Evolutionary conservation across 2,888 invertebrate genomes (phyloP).

Genomic region (Diachrysia chrysitis): DNA sequence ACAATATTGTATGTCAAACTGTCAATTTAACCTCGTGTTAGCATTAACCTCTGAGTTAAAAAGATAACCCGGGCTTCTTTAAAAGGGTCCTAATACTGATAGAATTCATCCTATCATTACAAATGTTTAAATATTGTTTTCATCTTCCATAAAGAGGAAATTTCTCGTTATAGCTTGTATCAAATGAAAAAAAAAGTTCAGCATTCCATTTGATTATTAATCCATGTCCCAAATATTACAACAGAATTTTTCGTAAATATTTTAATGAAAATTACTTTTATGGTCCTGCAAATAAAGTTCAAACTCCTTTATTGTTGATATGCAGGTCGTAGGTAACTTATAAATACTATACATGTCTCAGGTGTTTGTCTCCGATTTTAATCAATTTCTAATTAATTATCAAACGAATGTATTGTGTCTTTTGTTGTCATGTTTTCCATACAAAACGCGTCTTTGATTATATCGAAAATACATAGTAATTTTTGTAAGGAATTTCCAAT

Average conservation of each 20-base stretch:
- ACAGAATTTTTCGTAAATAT: neutral
- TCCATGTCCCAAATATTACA: neutral
- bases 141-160: no score
- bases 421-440: slow-evolving; percentile 32
- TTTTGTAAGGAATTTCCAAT: slow-evolving; percentile 26
- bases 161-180: no score
- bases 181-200: no score
- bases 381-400: slow-evolving; percentile 54
- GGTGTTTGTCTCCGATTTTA: slow-evolving; percentile 39
- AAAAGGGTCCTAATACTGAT: no score
- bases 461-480: slow-evolving; percentile 27
- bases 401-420: slow-evolving; percentile 37
- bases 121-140: no score
- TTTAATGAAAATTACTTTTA: neutral
- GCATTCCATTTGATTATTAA: neutral
- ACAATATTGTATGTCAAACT: no score
- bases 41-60: no score
- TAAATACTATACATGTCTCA: slow-evolving; percentile 24
- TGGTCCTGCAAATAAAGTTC: neutral
- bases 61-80: no score
- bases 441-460: slow-evolving; percentile 23
- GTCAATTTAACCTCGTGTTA: no score
- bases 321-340: neutral
- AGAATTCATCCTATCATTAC: no score
- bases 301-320: neutral